Base-by-base conservation (phyloP, 2,797 vertebrate species). In the Pyrocephalus nanus region DNA sequence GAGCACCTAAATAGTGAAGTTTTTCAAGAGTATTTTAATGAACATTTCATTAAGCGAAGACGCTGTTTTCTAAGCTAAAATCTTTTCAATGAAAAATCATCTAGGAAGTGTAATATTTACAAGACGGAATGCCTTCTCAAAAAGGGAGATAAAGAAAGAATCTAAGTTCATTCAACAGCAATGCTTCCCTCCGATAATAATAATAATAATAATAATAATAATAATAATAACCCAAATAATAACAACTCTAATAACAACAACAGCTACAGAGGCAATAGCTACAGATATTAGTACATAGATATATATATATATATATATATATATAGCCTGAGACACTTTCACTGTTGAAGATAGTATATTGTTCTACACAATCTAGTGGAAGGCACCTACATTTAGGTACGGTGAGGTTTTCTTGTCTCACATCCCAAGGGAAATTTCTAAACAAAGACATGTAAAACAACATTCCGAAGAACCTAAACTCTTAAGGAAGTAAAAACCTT, bases 211-310 rank as follows among this genome's bases (percentile, higher is more conserved):
- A n/a, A n/a, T n/a, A 78, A 12, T 40, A 38, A 16, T 22, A 47
- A 18, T 22, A 47, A 26, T 15, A 53, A 47, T 9, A 21, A 16
- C 1, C 38, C 2, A 4, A 32, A 18, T 12, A 54, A 27, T 5
- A 64, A 48, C 6, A 69, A 15, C 19, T 4, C 19, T 43, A 60
- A 29, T 2, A 64, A 19, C 1, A 69, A 26, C 1, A 38, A n/a
- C 3, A 76, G 11, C 5, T n/a, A 30, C 3, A 57, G 17, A 0
- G 7, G 29, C 4, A 65, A 12, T 21, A 64, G 15, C 4, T 55
- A 25, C 9, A 61, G 23, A 15, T 13, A 38, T 38, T 38, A 36
- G 36, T 10, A 36, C 36, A 36, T 36, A 36, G n/a, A 38, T 38
- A 38, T 38, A 38, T 38, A 38, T 38, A 38, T 38, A 38, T 38